Conservation (phyloP, 1,140 invertebrate species). For the Drosophila erecta region DNA sequence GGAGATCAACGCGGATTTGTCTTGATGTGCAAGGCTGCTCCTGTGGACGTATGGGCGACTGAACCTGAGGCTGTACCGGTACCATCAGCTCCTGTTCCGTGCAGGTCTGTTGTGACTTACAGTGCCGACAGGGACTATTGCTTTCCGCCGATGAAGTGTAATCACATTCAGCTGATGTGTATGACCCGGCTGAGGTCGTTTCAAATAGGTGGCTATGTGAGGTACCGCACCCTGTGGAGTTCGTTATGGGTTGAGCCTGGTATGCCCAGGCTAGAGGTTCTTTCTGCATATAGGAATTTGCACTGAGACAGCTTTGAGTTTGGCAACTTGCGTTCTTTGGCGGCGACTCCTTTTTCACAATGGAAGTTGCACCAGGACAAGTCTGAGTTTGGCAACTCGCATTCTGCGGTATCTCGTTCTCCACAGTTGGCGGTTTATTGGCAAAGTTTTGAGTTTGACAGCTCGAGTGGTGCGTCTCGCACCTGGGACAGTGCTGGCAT, state of each 20-base stretch:
- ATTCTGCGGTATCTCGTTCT: background rate
- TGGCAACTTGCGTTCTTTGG: background rate
- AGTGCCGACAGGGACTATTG: background rate
- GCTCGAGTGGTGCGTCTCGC: background rate
- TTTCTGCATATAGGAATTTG: background rate
- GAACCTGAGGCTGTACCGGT: background rate
- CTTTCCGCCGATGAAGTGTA: background rate
- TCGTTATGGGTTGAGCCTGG: background rate
- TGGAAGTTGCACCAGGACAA: background rate
- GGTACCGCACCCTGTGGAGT: constrained; percentile 11
- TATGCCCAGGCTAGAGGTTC: background rate
- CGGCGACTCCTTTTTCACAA: background rate
- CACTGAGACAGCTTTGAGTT: background rate
- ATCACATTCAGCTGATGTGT: background rate
- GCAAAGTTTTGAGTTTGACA: constrained; percentile 5
- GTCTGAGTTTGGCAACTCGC: constrained; percentile 18
- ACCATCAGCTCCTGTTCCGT: background rate
- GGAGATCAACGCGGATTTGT: background rate
- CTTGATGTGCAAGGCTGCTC: constrained; percentile 8
- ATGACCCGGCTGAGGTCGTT: background rate
- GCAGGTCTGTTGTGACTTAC: background rate
- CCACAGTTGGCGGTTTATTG: background rate
- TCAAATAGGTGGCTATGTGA: background rate
- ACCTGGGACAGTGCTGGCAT: background rate
- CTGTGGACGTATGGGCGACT: background rate